Conservation (phyloP, 2,797 vertebrate species). For the Chiroxiphia lanceolata region DNA sequence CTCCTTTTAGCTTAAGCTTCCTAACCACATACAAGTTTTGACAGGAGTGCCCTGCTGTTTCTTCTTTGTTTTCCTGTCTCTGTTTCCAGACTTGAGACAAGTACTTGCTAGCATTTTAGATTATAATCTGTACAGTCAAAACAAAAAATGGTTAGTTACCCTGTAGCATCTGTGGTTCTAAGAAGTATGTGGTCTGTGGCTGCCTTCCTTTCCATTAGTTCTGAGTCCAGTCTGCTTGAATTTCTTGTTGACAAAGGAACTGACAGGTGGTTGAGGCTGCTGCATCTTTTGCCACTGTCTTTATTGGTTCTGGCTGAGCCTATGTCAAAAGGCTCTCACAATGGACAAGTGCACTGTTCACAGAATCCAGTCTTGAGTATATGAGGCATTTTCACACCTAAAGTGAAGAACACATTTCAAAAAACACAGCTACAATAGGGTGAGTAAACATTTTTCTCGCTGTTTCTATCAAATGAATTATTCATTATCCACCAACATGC, state of each 20-base stretch:
- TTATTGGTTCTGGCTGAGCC: constrained; percentile 39
- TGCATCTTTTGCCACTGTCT: constrained; percentile 28
- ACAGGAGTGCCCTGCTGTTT: not conserved
- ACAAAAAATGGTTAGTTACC: constrained; percentile 3
- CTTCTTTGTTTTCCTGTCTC: not conserved
- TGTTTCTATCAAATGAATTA: constrained; percentile 4
- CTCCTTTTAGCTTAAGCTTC: not conserved
- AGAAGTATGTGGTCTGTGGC: constrained; percentile 24
- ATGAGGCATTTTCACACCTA: constrained; percentile 34
- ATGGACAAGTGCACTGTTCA: constrained; percentile 2
- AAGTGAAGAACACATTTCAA: constrained; percentile 24
- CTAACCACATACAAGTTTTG: not conserved
- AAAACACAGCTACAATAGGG: constrained; percentile 19
- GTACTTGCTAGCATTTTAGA: not conserved
- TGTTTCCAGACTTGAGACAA: not conserved
- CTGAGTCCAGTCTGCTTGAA: constrained; percentile 37
- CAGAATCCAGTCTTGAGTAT: constrained; percentile 17
- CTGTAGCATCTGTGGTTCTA: not conserved
- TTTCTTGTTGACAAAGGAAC: constrained; percentile 38
- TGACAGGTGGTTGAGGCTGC: constrained; percentile 38
- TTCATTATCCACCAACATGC: not conserved
- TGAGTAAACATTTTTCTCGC: constrained; percentile 35
- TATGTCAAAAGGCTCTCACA: constrained; percentile 29
- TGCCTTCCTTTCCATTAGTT: constrained; percentile 30
- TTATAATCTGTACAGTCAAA: not conserved